These are phyloP conservation scores for Parotocinclus haroldoi DNA, from an alignment of 2,797 vertebrate genomes.

Conservation along the genomic window DNA sequence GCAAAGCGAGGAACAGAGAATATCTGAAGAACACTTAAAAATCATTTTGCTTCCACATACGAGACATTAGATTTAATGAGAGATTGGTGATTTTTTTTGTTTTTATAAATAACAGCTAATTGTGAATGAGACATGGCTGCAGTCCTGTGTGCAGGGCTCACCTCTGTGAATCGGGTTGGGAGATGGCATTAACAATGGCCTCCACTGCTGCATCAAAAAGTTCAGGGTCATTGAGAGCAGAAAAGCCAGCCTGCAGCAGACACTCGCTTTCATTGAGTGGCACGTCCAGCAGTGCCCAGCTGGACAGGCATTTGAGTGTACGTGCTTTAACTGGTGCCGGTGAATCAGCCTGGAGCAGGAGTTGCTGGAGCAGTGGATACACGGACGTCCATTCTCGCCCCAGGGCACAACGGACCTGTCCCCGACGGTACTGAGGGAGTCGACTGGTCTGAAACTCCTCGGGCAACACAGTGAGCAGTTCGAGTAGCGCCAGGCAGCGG, in stretches of 20 bases:
- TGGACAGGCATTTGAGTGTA: conserved; percentile 96
- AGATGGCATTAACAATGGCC: conserved; percentile 96
- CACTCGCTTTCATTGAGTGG: conserved; percentile 90
- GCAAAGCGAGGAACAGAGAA: no score
- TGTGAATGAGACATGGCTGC: no score
- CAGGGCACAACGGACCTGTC: conserved; percentile 90
- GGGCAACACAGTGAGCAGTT: conserved; percentile 93
- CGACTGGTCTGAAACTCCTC: conserved; percentile 99
- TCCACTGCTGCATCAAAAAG: conserved; percentile 97
- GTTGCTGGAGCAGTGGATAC: conserved; percentile 91
- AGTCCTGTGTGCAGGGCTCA: conserved; percentile 46
- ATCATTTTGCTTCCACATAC: no score
- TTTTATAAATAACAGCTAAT: no score
- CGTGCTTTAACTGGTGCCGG: conserved; percentile 91
- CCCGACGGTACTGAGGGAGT: conserved; percentile 91
- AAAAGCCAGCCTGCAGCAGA: conserved; percentile 90
- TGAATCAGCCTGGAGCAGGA: conserved; percentile 87
- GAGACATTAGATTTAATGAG: no score
- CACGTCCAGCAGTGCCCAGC: conserved; percentile 95
- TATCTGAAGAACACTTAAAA: no score
- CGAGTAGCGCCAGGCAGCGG: conserved; percentile 90
- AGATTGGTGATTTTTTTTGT: no score
- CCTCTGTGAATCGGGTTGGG: conserved; percentile 97
- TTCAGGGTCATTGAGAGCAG: conserved; percentile 89
- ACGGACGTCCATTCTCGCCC: conserved; percentile 88